A percentile compares a stretch with the other conserved stretches of the same genome.
These are phyloP conservation scores for Chrysomallon squamiferum DNA, from an alignment of 1,140 invertebrate species.

Conservation along the genomic window DNA sequence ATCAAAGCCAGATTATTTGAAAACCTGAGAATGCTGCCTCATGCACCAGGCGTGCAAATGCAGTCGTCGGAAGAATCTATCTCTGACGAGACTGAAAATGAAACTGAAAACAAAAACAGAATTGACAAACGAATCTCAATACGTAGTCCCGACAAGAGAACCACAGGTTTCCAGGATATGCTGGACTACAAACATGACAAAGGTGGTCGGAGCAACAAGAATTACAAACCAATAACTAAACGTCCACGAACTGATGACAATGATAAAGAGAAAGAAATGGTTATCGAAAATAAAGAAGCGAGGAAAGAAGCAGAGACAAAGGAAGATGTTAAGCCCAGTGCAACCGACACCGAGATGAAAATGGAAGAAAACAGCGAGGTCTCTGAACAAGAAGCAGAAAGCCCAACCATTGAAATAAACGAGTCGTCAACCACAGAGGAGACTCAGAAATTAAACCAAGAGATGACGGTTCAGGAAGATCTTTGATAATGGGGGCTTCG, in stretches of 20 bases:
- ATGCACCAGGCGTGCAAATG: constrained; percentile 98
- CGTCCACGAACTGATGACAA: constrained; percentile 70
- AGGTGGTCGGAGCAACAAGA: constrained; percentile 78
- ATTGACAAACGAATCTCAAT: constrained; percentile 84
- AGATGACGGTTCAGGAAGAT: too few relatives aligned
- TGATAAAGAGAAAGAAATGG: constrained; percentile 44
- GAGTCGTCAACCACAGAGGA: too few relatives aligned
- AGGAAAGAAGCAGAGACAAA: too few relatives aligned
- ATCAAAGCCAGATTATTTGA: constrained; percentile 95
- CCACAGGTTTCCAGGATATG: constrained; percentile 94
- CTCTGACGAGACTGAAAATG: constrained; percentile 61
- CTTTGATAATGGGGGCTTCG: too few relatives aligned
- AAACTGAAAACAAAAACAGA: constrained; percentile 88
- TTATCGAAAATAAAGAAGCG: too few relatives aligned
- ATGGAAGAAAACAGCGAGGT: too few relatives aligned
- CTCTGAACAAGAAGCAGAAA: too few relatives aligned
- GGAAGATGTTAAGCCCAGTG: too few relatives aligned
- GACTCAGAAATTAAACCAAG: too few relatives aligned
- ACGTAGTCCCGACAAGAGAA: constrained; percentile 80
- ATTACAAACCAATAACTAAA: constrained; percentile 68
- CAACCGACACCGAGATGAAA: too few relatives aligned
- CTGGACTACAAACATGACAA: constrained; percentile 98
- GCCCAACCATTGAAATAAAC: too few relatives aligned
- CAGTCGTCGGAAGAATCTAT: constrained; percentile 69
- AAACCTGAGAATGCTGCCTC: constrained; percentile 95